Percentiles rank a stretch among this genome's conserved stretches.
phyloP scores from a whole-genome alignment of 2,888 invertebrate genomes.

The Andrena trimmerana region DNA sequence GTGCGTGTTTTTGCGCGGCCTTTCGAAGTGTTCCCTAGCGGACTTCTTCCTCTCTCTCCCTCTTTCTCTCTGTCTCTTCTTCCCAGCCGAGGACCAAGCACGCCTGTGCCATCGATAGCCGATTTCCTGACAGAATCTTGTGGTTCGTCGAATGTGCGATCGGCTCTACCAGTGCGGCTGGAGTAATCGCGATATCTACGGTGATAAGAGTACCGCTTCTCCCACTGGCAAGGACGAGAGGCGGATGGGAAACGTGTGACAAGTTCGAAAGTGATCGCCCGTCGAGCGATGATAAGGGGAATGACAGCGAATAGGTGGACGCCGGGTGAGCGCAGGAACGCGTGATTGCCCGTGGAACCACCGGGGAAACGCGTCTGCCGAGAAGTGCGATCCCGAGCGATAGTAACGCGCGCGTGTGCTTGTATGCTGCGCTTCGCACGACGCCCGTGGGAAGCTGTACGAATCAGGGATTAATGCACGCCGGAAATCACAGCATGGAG shows the following conservation, averaged over 20 bases:
- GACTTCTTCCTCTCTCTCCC: too few relatives aligned
- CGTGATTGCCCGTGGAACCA: constrained; percentile 38
- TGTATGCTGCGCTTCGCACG: constrained; percentile 60
- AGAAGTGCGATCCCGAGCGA: constrained; percentile 45
- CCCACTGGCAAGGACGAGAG: constrained; percentile 11
- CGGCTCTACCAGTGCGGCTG: not conserved
- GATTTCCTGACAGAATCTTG: constrained; percentile 2
- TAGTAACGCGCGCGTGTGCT: constrained; percentile 60
- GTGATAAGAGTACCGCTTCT: not conserved
- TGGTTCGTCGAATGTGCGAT: constrained; percentile 25
- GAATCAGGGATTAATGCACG: constrained; percentile 69
- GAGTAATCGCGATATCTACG: not conserved
- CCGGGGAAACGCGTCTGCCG: constrained; percentile 8
- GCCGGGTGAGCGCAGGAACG: constrained; percentile 32
- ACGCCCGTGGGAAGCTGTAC: constrained; percentile 68
- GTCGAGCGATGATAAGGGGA: constrained; percentile 43
- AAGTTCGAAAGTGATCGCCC: constrained; percentile 38
- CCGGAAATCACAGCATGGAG: constrained; percentile 80
- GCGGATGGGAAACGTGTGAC: not conserved
- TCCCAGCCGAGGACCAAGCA: not conserved
- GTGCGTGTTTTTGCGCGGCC: constrained; percentile 13
- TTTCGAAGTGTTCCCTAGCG: not conserved
- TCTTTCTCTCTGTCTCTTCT: too few relatives aligned
- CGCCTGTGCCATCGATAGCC: not conserved
- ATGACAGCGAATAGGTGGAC: constrained; percentile 31